A percentile compares a stretch with the other conserved stretches of the same genome.
Conservation (phyloP, 1,140 invertebrate species). For the Brachionus rotundiformis region DNA sequence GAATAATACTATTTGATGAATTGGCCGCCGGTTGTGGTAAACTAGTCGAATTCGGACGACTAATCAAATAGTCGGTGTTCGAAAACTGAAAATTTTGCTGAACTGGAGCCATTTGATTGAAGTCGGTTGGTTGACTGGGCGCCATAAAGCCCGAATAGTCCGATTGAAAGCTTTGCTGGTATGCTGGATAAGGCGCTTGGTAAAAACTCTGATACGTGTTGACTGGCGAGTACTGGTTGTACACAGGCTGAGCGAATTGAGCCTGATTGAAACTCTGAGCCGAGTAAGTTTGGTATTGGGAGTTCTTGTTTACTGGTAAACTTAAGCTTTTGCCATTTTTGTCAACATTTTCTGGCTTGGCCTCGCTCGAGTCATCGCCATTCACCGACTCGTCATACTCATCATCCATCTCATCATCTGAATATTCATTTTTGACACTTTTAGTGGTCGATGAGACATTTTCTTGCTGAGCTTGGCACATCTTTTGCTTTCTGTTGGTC, state of each 20-base stretch:
- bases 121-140: background rate
- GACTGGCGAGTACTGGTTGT: slow-evolving; percentile 18
- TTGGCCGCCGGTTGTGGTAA: background rate
- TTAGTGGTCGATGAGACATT: slow-evolving; percentile 38
- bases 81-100: slow-evolving; percentile 32
- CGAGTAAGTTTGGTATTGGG: background rate
- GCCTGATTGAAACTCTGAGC: background rate
- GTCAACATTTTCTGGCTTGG: background rate
- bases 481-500: slow-evolving; percentile 35
- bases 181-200: background rate
- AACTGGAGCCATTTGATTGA: background rate
- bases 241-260: background rate
- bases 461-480: background rate
- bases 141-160: background rate
- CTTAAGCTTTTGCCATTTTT: background rate
- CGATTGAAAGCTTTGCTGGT: background rate
- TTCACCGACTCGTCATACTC: slow-evolving; percentile 26
- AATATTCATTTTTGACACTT: slow-evolving; percentile 43
- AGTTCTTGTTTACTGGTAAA: background rate
- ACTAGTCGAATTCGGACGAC: background rate
- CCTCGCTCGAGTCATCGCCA: slow-evolving; percentile 17
- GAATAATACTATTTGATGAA: slow-evolving; percentile 25
- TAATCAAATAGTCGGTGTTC: slow-evolving; percentile 39
- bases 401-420: slow-evolving; percentile 32
- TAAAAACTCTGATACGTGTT: slow-evolving; percentile 9